These are phyloP conservation scores for Takifugu ocellatus DNA, from an alignment of 2,797 vertebrate genomes.

Conservation along the genomic window DNA sequence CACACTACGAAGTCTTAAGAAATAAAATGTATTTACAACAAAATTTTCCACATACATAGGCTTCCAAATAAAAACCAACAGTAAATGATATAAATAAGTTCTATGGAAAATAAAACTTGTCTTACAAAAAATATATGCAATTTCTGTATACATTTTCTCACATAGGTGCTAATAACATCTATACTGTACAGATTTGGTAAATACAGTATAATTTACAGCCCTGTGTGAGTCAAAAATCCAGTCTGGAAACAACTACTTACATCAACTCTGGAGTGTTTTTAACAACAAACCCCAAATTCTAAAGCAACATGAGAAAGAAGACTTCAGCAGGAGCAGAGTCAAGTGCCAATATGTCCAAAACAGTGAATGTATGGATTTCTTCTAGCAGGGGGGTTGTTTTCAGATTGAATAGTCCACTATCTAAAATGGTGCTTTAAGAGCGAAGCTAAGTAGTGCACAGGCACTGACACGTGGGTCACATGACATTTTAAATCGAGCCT, in stretches of 20 bases:
- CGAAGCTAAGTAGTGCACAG: slow-evolving; percentile 72
- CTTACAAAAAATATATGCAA: slow-evolving; percentile 97
- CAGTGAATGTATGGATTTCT: slow-evolving; percentile 27
- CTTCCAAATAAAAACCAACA: slow-evolving; percentile 86
- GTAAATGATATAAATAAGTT: slow-evolving; percentile 97
- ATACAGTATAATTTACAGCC: slow-evolving; percentile 77
- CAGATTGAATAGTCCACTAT: slow-evolving; percentile 65
- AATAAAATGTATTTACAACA: slow-evolving; percentile 98
- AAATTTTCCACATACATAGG: slow-evolving; percentile 84
- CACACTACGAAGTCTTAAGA: slow-evolving; percentile 93
- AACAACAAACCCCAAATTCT: slow-evolving; percentile 34
- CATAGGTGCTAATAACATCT: slow-evolving; percentile 91
- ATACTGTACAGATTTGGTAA: slow-evolving; percentile 90
- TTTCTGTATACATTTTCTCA: slow-evolving; percentile 84
- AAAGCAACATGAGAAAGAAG: slow-evolving; percentile 35
- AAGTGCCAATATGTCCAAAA: slow-evolving; percentile 27
- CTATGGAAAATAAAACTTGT: slow-evolving; percentile 98
- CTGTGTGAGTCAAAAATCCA: slow-evolving; percentile 69
- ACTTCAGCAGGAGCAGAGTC: slow-evolving; percentile 30
- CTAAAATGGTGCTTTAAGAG: slow-evolving; percentile 69
- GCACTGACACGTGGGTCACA: slow-evolving; percentile 70
- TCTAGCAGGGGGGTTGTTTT: slow-evolving; percentile 54
- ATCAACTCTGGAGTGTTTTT: slow-evolving; percentile 47
- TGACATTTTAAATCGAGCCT: slow-evolving; percentile 67
- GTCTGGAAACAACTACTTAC: slow-evolving; percentile 66